Evolutionary conservation across 2,113 vertebrate species (phyloP).

Genomic region (Lontra canadensis): DNA sequence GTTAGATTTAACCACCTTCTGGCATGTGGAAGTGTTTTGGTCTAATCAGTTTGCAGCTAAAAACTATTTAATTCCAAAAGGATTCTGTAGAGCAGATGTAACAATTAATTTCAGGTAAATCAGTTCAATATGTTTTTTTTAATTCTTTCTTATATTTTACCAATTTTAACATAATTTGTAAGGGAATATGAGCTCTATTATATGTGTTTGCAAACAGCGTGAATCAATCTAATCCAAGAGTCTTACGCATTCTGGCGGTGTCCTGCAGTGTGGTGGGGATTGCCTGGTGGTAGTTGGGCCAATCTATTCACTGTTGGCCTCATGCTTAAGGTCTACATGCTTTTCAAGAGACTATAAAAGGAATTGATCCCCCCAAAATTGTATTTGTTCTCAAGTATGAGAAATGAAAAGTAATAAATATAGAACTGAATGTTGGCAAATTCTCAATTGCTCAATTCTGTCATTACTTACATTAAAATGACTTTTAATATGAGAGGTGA

Average conservation of each 20-base stretch:
- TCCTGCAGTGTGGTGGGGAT: not conserved
- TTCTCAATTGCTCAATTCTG: not conserved
- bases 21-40: constrained; percentile 4
- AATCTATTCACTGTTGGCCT: not conserved
- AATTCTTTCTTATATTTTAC: constrained; percentile 46
- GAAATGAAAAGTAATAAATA: constrained; percentile 9
- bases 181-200: not conserved
- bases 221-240: not conserved
- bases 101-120: constrained; percentile 61
- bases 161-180: constrained; percentile 58
- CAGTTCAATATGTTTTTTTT: constrained; percentile 45
- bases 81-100: constrained; percentile 30
- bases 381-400: constrained; percentile 5
- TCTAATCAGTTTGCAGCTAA: constrained; percentile 17
- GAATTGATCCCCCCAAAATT: not conserved
- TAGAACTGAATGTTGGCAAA: not conserved
- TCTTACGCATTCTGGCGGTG: not conserved
- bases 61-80: constrained; percentile 51
- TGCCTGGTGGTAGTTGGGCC: not conserved
- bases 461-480: not conserved
- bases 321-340: not conserved
- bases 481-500: not conserved
- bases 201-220: not conserved
- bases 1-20: constrained; percentile 55
- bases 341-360: not conserved